A percentile compares a stretch with the other conserved stretches of the same genome.
These are phyloP conservation scores for Acholoe squamosa DNA, from an alignment of 2,888 invertebrate genomes.

Conservation along the genomic window DNA sequence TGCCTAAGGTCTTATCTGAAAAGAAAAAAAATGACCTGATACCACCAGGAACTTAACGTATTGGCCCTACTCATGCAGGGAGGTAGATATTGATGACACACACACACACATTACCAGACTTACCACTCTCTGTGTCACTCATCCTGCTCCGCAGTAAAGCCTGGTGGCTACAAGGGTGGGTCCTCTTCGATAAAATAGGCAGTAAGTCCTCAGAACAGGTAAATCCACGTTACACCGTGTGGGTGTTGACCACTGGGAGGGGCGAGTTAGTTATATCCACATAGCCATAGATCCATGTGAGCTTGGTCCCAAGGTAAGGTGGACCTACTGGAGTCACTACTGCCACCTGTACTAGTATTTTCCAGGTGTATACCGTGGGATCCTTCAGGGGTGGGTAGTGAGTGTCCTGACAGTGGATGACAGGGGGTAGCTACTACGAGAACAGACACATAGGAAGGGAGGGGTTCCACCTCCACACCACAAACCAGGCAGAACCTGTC, in stretches of 20 bases:
- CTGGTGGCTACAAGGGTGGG: neutral
- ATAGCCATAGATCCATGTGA: neutral
- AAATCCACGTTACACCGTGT: neutral
- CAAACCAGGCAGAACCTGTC: constrained; percentile 4
- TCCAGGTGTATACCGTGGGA: neutral
- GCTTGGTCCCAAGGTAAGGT: neutral
- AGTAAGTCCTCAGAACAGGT: neutral
- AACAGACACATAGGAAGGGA: neutral
- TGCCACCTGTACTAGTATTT: neutral
- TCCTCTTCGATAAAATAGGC: neutral
- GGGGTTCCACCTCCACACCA: neutral
- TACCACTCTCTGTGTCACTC: constrained; percentile 22
- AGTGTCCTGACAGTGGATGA: neutral
- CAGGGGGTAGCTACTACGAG: too few relatives aligned
- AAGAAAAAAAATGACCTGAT: too few relatives aligned
- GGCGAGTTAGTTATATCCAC: neutral
- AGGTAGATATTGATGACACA: too few relatives aligned
- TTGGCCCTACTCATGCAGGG: too few relatives aligned
- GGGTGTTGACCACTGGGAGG: neutral
- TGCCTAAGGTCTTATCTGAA: too few relatives aligned
- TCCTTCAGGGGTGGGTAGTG: neutral
- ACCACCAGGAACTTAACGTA: too few relatives aligned
- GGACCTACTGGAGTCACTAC: neutral
- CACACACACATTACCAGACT: neutral
- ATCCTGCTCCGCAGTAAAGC: neutral